Percentiles rank a stretch among this genome's conserved stretches.
Conservation (phyloP, 2,113 vertebrate genomes). For the Dasypus novemcinctus region DNA sequence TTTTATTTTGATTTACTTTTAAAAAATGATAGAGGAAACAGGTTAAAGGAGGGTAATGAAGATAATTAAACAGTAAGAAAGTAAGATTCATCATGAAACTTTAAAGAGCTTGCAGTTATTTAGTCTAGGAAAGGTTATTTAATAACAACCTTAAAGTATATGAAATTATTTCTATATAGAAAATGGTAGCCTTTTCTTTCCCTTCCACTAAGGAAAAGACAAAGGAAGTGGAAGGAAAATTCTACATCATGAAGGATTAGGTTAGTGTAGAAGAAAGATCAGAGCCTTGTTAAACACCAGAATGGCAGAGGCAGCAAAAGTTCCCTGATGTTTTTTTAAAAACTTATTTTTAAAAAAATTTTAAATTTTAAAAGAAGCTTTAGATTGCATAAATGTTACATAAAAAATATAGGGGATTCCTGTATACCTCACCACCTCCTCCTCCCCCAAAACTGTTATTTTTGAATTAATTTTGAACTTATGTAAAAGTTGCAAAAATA, state of each 20-base stretch:
- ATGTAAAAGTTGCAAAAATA: background rate
- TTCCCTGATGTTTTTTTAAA: background rate
- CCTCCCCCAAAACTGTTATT: too few relatives aligned
- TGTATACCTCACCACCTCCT: too few relatives aligned
- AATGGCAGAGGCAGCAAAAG: background rate
- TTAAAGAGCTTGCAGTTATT: slow-evolving; percentile 20
- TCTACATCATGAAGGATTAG: background rate
- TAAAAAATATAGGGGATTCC: too few relatives aligned
- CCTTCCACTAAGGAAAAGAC: slow-evolving; percentile 38
- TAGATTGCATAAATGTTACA: too few relatives aligned
- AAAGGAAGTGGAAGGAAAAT: background rate
- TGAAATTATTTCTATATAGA: background rate
- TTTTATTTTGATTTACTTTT: background rate
- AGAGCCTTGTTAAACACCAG: background rate
- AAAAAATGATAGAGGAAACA: background rate
- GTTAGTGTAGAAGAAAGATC: background rate
- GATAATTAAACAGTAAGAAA: slow-evolving; percentile 35
- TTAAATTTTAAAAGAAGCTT: too few relatives aligned
- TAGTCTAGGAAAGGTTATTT: slow-evolving; percentile 19
- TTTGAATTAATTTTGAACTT: background rate
- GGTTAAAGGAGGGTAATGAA: background rate
- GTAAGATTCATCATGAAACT: background rate
- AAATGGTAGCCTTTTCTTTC: background rate
- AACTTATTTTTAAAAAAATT: too few relatives aligned
- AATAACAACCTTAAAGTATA: slow-evolving; percentile 18